Conservation (phyloP, 2,888 invertebrate genomes). For the Lissocephala sabroskyi region DNA sequence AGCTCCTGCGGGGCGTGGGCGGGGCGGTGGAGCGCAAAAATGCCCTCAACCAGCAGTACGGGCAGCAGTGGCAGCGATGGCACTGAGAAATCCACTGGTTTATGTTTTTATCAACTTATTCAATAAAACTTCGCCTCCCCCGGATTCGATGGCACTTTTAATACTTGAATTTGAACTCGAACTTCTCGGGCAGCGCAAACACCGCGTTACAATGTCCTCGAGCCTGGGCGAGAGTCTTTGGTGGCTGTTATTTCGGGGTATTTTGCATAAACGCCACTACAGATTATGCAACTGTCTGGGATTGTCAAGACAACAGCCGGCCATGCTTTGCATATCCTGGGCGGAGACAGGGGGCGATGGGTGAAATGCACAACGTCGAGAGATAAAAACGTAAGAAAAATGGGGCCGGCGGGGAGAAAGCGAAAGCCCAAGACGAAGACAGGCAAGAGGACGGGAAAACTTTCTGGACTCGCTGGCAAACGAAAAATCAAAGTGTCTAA, state of each 20-base stretch:
- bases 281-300: conserved; percentile 61
- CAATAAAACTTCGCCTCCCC: conserved; percentile 53
- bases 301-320: conserved; percentile 47
- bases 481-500: conserved; percentile 58
- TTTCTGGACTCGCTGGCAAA: conserved; percentile 45
- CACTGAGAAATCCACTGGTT: neutral
- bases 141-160: conserved; percentile 34
- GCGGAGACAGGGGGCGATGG: conserved; percentile 18
- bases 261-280: conserved; percentile 58
- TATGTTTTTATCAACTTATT: conserved; percentile 37
- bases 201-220: conserved; percentile 39
- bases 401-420: neutral
- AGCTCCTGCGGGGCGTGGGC: conserved; percentile 35
- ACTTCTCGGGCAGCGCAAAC: conserved; percentile 27
- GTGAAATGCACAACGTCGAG: conserved; percentile 39
- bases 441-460: conserved; percentile 13
- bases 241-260: conserved; percentile 16
- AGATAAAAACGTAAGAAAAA: conserved; percentile 24
- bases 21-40: conserved; percentile 43
- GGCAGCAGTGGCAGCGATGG: conserved; percentile 6
- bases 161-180: conserved; percentile 14
- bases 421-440: neutral
- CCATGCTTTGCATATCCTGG: conserved; percentile 53
- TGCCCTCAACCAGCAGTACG: conserved; percentile 21
- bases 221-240: no score